Conservation (phyloP, 2,888 invertebrate genomes). For the Tipula vernalis region DNA sequence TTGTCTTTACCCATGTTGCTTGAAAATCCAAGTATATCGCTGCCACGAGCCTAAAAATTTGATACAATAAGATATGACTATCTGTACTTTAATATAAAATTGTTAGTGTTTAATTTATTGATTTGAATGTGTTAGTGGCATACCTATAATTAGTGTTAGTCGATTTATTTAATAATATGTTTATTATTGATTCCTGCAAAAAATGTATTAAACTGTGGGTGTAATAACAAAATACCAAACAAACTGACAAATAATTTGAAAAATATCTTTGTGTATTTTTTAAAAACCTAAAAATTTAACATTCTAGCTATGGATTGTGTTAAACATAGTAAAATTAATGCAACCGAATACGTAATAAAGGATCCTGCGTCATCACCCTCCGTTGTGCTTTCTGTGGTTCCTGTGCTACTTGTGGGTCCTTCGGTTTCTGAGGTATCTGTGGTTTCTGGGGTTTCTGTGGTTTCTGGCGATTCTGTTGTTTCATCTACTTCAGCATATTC, state of each 20-base stretch:
- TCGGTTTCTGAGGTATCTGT: too few species aligned
- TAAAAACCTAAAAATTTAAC: background rate
- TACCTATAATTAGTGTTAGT: background rate
- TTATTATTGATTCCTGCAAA: too few species aligned
- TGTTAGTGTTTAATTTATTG: background rate
- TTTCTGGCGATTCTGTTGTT: too few species aligned
- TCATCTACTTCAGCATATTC: constrained; percentile 42
- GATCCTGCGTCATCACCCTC: background rate
- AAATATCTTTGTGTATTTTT: background rate
- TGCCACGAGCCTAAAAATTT: constrained; percentile 34
- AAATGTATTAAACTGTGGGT: background rate
- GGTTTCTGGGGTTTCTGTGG: too few species aligned
- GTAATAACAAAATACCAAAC: background rate
- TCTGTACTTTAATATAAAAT: background rate
- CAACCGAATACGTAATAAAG: background rate
- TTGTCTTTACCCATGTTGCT: constrained; percentile 42
- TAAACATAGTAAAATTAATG: background rate
- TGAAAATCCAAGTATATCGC: constrained; percentile 40
- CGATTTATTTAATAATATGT: background rate
- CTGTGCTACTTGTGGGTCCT: too few species aligned
- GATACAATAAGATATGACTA: background rate
- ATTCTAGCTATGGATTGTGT: background rate
- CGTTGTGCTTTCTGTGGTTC: too few species aligned
- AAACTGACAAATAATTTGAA: background rate
- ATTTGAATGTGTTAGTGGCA: background rate